A percentile compares a stretch with the other conserved stretches of the same genome.
Conservation (phyloP, 92 coral and sea anemone species). For the Epizoanthus scotinus region DNA sequence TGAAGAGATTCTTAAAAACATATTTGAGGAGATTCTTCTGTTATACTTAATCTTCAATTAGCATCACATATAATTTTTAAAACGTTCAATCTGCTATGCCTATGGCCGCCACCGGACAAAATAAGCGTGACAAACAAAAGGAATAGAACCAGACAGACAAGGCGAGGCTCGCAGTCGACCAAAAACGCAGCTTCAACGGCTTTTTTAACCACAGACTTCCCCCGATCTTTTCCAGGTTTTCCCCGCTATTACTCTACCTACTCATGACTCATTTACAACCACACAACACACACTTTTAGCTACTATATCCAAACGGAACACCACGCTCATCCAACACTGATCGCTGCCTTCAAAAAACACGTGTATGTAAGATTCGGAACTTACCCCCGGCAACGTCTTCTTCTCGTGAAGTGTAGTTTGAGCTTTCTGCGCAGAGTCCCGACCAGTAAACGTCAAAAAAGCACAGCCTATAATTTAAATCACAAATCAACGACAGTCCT, state of each 20-base stretch:
- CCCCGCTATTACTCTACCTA: not conserved
- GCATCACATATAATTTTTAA: not conserved
- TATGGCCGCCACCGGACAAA: not conserved
- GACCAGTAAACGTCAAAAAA: constrained; percentile 83
- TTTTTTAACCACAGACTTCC: not conserved
- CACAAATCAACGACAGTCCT: not conserved
- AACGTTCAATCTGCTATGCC: not conserved
- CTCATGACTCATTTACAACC: too few relatives aligned
- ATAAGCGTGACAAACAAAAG: constrained; percentile 12
- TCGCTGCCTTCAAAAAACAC: constrained; percentile 7
- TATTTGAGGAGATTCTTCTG: too few relatives aligned
- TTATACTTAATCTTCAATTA: not conserved
- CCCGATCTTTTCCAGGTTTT: not conserved
- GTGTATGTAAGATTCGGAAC: constrained; percentile 35
- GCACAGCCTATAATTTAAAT: constrained; percentile 84
- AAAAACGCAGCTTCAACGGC: not conserved
- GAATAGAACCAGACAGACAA: not conserved
- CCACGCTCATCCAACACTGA: not conserved
- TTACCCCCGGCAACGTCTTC: constrained; percentile 94
- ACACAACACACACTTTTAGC: not conserved
- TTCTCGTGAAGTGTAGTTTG: constrained; percentile 92
- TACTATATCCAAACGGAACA: too few relatives aligned
- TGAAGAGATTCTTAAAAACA: not conserved
- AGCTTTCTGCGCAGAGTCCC: constrained; percentile 84
- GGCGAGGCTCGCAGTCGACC: not conserved